phyloP scores from a whole-genome alignment of 2,888 invertebrate genomes.

The Muscina levida region DNA sequence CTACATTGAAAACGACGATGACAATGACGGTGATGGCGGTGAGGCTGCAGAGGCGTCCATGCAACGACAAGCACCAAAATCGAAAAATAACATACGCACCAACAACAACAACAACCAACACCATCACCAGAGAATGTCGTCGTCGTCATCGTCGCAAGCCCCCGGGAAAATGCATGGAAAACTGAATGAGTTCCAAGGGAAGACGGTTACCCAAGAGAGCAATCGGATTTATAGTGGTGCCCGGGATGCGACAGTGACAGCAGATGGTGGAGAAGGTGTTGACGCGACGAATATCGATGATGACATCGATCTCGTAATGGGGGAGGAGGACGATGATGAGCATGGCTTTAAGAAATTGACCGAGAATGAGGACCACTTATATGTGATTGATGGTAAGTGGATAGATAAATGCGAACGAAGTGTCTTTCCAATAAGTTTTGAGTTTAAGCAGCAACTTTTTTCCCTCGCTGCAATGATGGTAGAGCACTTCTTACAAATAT shows the following conservation, averaged over 20 bases:
- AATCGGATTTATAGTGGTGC: slow-evolving; percentile 44
- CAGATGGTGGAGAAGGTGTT: slow-evolving; percentile 29
- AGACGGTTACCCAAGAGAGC: slow-evolving; percentile 7
- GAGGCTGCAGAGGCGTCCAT: slow-evolving; percentile 50
- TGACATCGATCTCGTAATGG: background rate
- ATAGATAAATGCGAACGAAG: background rate
- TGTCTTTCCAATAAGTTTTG: slow-evolving; percentile 27
- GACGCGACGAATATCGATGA: slow-evolving; percentile 7
- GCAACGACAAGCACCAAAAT: slow-evolving; percentile 49
- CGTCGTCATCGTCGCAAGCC: slow-evolving; percentile 34
- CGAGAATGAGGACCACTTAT: slow-evolving; percentile 74
- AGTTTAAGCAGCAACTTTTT: slow-evolving; percentile 13
- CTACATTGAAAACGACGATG: slow-evolving; percentile 73
- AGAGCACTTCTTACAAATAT: background rate
- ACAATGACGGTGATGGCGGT: slow-evolving; percentile 8
- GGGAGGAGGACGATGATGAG: slow-evolving; percentile 68
- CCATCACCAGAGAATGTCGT: slow-evolving; percentile 46
- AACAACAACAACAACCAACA: slow-evolving; percentile 60
- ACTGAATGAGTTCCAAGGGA: slow-evolving; percentile 28
- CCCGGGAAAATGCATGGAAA: slow-evolving; percentile 31
- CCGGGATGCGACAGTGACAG: slow-evolving; percentile 42
- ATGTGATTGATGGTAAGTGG: slow-evolving; percentile 72
- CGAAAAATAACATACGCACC: slow-evolving; percentile 44
- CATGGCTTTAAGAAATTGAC: slow-evolving; percentile 70
- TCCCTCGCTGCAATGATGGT: background rate